Evolutionary conservation across 1,140 invertebrate genomes (phyloP), one percentile per base, ranked within the genome.

Genomic region (Meloidogyne hapla): DNA sequence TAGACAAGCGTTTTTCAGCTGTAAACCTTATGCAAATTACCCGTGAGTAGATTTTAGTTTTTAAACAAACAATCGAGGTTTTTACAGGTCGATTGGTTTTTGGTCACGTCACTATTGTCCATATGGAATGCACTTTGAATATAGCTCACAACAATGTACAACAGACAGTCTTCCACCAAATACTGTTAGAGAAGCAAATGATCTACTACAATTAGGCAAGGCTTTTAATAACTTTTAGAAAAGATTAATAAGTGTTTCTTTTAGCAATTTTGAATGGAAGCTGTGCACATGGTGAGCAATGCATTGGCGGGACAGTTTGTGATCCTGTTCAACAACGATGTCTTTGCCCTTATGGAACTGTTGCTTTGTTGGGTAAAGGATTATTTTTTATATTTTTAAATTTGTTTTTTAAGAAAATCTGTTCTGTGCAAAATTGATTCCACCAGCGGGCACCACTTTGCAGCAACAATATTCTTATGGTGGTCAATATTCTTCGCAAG

Each of bases 241-340:
- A 25, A 25, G 62, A 8, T 38, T 23, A 18, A 56, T 28, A 23
- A 9, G 9, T 63, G 10, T 0, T 77, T 23, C 5, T 28, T 23
- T 76, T 26, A 84, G 84, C 86, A 1, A 86, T 86, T 72, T 71
- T 86, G 48, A 86, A 86, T 77, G 87, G 87, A 62, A 77, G 77
- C 33, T 86, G 84, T 73, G 84, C 80, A 26, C 78, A 83, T 61
- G 84, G 84, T 33, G 85, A 86, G 62, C 78, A 79, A 42, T 86
- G 84, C 65, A 87, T 87, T 65, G 84, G 84, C 26, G 83, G 83
- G n/a, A 87, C 86, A 56, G 82, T 86, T 26, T 86, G 84, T 68
- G 84, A 86, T 64, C 69, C 77, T 12, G 68, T 71, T 25, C 68
- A 83, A 62, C 70, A 48, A 12, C 76, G 79, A 15, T 86, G 84